Base-by-base conservation (phyloP, 2,888 invertebrate genomes). In the Parnassius smintheus region DNA sequence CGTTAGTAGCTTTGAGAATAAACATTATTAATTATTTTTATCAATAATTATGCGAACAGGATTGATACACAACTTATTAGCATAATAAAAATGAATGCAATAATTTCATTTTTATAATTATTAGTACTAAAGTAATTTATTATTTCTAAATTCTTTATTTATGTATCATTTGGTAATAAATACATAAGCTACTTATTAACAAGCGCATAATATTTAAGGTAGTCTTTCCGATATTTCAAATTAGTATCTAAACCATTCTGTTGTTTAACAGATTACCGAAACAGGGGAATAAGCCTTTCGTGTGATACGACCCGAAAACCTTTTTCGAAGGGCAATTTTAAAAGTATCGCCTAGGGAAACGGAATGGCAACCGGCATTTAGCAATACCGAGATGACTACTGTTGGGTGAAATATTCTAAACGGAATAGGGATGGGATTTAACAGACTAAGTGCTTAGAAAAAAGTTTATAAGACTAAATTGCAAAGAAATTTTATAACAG, bases 291-390 rank as follows among this genome's bases (percentile, higher is more conserved):
- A 58, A 57, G 63, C 64, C 55, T 62, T 66, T 72, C 65, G 72
- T 72, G 73, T 72, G 74, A 71, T 66, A 61, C 59, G 59, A 68
- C 67, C 61, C 71, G 69, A 70, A 70, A 77, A 75, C 72, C 74
- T 75, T 78, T 76, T 75, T 60, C 13, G 65, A 69, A 74, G 63
- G 72, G 56, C 72, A 75, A 75, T 75, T 74, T 72, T 62, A 70
- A 72, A 72, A 67, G 65, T 73, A 83, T 76, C 74, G 85, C 85
- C 85, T 77, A 72, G 74, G 85, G 87, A 76, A 81, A 75, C 63
- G 67, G 71, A 85, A 82, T 85, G 81, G 81, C 77, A 84, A 77
- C 81, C 76, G 66, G 71, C 78, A 76, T 80, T 86, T 85, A 71
- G 72, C 76, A 78, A 77, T 77, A 68, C 70, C 69, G 66, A 81